A percentile compares a stretch with the other conserved stretches of the same genome.
Conservation (phyloP, 1,140 invertebrate genomes). For the Watersipora subatra region DNA sequence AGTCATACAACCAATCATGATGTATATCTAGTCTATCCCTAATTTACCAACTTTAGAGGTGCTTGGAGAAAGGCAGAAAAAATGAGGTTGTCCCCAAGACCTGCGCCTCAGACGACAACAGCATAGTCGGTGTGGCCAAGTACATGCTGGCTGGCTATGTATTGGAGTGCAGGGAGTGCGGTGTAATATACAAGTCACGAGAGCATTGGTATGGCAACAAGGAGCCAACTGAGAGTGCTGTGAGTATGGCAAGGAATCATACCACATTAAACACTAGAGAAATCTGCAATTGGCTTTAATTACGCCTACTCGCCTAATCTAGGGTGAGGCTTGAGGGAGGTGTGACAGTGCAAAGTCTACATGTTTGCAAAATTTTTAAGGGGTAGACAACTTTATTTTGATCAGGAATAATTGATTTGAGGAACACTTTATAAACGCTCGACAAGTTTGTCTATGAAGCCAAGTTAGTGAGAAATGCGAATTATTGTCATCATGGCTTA, state of each 20-base stretch:
- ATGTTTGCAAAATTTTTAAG: too few relatives aligned
- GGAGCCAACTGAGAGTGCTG: slow-evolving; percentile 54
- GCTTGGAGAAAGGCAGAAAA: slow-evolving; percentile 49
- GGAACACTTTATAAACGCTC: too few relatives aligned
- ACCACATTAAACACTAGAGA: slow-evolving; percentile 10
- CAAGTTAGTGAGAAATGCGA: too few relatives aligned
- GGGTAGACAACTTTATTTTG: too few relatives aligned
- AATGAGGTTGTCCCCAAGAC: slow-evolving; percentile 51
- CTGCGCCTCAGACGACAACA: slow-evolving; percentile 49
- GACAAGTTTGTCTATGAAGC: too few relatives aligned
- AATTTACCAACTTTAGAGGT: slow-evolving; percentile 39
- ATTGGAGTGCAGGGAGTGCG: slow-evolving; percentile 65
- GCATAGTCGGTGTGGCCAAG: slow-evolving; percentile 58
- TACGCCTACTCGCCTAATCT: background rate
- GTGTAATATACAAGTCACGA: slow-evolving; percentile 64
- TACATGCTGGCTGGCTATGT: slow-evolving; percentile 68
- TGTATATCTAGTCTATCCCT: too few relatives aligned
- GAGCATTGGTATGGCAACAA: slow-evolving; percentile 76
- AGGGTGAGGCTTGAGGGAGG: too few relatives aligned
- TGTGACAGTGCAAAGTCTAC: too few relatives aligned
- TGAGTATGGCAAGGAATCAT: slow-evolving; percentile 12
- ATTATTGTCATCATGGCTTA: too few relatives aligned
- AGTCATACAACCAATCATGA: too few relatives aligned
- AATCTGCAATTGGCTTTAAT: background rate
- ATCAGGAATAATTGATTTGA: too few relatives aligned